phyloP scores from a whole-genome alignment of 1,140 invertebrate species.

The Drosophila paulistorum region DNA sequence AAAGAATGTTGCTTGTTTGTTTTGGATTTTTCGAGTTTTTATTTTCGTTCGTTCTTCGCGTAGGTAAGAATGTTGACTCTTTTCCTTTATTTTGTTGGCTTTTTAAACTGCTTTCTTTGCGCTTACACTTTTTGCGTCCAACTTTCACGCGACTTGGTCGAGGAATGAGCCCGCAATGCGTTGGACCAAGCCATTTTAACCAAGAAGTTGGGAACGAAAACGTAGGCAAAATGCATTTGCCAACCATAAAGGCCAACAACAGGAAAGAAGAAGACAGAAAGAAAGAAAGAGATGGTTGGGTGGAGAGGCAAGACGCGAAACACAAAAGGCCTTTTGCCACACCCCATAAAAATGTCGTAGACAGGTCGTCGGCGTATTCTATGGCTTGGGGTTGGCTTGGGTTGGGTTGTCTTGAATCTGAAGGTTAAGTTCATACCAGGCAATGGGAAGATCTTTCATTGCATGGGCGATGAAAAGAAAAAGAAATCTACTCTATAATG shows the following conservation, averaged over 20 bases:
- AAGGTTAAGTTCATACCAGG: slow-evolving; percentile 68
- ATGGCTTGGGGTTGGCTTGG: slow-evolving; percentile 3
- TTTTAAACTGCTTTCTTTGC: slow-evolving; percentile 47
- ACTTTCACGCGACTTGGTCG: slow-evolving; percentile 79
- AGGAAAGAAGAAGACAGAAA: not conserved
- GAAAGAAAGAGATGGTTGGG: slow-evolving; percentile 28
- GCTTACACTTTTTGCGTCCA: slow-evolving; percentile 72
- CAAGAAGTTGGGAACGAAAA: slow-evolving; percentile 59
- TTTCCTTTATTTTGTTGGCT: slow-evolving; percentile 16
- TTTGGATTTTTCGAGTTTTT: slow-evolving; percentile 30
- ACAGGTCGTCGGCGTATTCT: slow-evolving; percentile 28
- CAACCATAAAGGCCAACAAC: not conserved
- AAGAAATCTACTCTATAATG: slow-evolving; percentile 28
- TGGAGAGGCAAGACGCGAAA: slow-evolving; percentile 18
- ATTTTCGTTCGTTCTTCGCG: slow-evolving; percentile 31
- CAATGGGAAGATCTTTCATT: slow-evolving; percentile 53
- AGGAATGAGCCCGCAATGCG: slow-evolving; percentile 74
- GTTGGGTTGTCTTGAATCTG: slow-evolving; percentile 28
- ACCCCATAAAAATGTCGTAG: slow-evolving; percentile 40
- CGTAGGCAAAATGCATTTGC: slow-evolving; percentile 41
- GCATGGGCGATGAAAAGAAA: not conserved
- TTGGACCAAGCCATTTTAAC: slow-evolving; percentile 80
- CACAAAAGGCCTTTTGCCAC: slow-evolving; percentile 50
- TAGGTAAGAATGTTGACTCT: slow-evolving; percentile 51
- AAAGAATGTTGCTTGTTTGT: slow-evolving; percentile 30